Percentiles rank a stretch among this genome's conserved stretches.
Evolutionary conservation across 2,113 vertebrate species (phyloP).

Genomic region (Bambusicola thoracicus): DNA sequence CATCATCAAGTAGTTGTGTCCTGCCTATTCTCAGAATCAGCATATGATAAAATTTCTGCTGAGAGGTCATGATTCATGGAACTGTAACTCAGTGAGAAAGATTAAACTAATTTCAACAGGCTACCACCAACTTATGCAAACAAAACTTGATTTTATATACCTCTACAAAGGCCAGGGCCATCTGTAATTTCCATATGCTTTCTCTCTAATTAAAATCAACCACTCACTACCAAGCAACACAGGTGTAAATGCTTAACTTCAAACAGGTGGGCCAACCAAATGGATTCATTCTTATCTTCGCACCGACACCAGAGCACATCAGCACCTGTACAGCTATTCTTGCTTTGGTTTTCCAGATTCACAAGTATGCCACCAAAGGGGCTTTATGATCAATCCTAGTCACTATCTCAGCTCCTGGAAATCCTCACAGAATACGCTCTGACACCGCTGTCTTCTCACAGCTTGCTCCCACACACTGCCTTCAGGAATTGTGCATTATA

Average conservation of each 20-base stretch:
- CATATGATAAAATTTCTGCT: background rate
- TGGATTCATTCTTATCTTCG: background rate
- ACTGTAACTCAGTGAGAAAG: background rate
- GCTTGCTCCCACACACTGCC: rapidly evolving
- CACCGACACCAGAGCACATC: rapidly evolving
- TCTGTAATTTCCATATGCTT: background rate
- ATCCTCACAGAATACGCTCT: rapidly evolving
- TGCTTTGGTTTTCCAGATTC: background rate
- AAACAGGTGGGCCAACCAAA: background rate
- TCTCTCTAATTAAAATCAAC: background rate
- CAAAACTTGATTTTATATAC: background rate
- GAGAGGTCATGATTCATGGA: background rate
- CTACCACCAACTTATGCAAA: background rate
- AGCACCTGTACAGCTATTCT: background rate
- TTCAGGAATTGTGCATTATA: background rate
- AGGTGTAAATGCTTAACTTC: background rate
- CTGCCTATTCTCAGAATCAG: background rate
- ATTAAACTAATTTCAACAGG: background rate
- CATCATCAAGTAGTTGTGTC: background rate
- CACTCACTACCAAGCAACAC: background rate
- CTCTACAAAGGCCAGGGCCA: background rate
- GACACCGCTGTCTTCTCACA: background rate
- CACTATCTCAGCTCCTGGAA: background rate
- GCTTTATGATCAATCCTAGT: background rate
- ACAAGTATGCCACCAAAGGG: background rate